These are phyloP conservation scores for Bujurquina vittata DNA, from an alignment of 2,113 vertebrate genomes.

Conservation along the genomic window DNA sequence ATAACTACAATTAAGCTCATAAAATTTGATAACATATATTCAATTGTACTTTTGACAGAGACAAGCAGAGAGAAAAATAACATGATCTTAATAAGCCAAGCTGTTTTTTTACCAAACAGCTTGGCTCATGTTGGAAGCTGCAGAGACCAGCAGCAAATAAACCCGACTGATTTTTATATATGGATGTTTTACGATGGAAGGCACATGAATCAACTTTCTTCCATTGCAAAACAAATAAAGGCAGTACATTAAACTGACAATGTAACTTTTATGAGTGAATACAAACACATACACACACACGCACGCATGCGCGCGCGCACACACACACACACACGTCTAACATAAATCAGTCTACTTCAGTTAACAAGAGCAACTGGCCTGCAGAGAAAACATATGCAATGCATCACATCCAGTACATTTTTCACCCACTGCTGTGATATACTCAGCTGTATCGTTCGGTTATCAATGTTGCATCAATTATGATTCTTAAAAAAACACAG, in stretches of 20 bases:
- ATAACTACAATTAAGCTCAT: neutral
- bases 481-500: neutral
- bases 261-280: neutral
- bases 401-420: neutral
- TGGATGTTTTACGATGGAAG: neutral
- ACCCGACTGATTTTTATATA: neutral
- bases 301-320: neutral
- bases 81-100: neutral
- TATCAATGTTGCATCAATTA: neutral
- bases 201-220: neutral
- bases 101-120: neutral
- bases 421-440: neutral
- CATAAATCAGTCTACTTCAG: slow-evolving; percentile 20
- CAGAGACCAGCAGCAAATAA: neutral
- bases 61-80: neutral
- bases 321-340: neutral
- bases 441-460: neutral
- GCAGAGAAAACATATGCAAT: slow-evolving; percentile 12
- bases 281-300: neutral
- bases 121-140: neutral
- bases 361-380: slow-evolving; percentile 14
- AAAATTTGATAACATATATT: neutral
- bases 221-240: neutral
- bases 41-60: neutral
- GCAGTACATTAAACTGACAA: neutral